Percentiles rank a stretch among this genome's conserved stretches.
These are phyloP conservation scores for Bolborhynchus lineola DNA, from an alignment of 2,113 vertebrate species.

Conservation along the genomic window DNA sequence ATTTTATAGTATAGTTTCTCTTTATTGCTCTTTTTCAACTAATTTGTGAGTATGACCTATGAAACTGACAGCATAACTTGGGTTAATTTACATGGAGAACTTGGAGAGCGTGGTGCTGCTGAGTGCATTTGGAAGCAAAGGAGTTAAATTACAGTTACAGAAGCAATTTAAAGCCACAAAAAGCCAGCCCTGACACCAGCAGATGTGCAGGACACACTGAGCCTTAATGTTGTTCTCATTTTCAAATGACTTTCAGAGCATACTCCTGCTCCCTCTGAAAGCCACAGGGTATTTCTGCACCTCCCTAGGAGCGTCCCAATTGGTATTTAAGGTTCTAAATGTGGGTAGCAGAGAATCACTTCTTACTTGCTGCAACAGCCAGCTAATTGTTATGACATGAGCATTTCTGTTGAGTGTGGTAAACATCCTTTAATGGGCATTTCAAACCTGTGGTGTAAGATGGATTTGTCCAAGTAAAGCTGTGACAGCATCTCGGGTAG, in stretches of 20 bases:
- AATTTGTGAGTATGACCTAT: neutral
- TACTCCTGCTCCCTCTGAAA: neutral
- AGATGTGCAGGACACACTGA: neutral
- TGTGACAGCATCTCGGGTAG: neutral
- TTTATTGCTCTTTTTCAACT: neutral
- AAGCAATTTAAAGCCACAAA: neutral
- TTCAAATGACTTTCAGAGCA: neutral
- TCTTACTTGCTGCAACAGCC: neutral
- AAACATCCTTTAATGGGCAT: neutral
- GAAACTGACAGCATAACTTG: neutral
- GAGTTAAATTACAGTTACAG: neutral
- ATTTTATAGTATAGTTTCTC: neutral
- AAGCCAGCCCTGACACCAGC: neutral
- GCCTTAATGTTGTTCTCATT: accelerated
- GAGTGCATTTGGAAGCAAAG: neutral
- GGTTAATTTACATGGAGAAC: neutral
- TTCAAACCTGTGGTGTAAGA: neutral
- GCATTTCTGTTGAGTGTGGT: neutral
- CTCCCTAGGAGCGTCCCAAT: neutral
- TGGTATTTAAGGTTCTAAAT: neutral
- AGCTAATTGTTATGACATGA: neutral
- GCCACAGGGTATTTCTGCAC: accelerated
- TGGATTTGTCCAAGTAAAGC: neutral
- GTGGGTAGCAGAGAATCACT: neutral
- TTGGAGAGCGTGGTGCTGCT: neutral